Conservation (phyloP, 1,140 invertebrate genomes). For the Propsilocerus akamusi region DNA sequence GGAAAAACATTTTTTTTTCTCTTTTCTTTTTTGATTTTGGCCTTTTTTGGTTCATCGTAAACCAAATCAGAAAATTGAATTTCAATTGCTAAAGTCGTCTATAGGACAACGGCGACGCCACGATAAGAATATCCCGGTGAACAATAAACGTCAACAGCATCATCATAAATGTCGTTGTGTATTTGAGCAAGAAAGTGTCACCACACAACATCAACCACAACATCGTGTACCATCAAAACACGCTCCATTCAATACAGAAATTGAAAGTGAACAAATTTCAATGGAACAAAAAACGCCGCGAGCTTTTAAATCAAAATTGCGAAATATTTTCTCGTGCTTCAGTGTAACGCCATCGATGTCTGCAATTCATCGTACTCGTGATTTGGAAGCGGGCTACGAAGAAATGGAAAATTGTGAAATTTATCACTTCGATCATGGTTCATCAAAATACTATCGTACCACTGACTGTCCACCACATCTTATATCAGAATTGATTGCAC, state of each 20-base stretch:
- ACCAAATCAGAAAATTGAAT: not conserved
- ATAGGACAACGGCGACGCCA: not conserved
- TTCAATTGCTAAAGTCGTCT: not conserved
- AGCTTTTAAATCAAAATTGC: not conserved
- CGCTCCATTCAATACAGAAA: too few relatives aligned
- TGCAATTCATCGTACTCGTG: not conserved
- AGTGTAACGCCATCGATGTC: not conserved
- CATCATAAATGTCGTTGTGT: not conserved
- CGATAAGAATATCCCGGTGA: not conserved
- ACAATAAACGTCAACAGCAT: not conserved
- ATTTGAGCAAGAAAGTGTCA: not conserved
- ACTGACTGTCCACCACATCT: conserved; percentile 37
- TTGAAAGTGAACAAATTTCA: not conserved
- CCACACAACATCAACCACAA: not conserved
- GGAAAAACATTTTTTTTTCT: too few relatives aligned
- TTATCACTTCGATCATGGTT: conserved; percentile 48
- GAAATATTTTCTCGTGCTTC: not conserved
- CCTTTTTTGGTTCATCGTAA: too few relatives aligned
- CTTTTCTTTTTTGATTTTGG: too few relatives aligned
- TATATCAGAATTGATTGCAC: conserved; percentile 30
- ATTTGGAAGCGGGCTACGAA: not conserved
- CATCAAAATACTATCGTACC: conserved; percentile 36
- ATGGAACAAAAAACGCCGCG: not conserved
- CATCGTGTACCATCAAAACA: too few relatives aligned
- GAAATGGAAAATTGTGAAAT: conserved; percentile 25